Conservation (phyloP, 1,140 invertebrate genomes). For the Stratiolaelaps scimitus region DNA sequence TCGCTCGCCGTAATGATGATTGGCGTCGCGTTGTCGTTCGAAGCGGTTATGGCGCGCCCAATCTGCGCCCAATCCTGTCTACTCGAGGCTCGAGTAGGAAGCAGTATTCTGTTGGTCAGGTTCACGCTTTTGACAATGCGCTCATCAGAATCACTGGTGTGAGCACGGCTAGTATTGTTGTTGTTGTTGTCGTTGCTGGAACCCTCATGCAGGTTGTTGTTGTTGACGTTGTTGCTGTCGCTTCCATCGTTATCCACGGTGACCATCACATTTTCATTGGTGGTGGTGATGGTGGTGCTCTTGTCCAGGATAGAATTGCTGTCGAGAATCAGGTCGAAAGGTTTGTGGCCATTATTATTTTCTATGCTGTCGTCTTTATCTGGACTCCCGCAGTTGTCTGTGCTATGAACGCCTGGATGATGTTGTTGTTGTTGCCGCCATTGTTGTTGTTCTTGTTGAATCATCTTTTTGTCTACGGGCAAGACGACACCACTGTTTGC, state of each 20-base stretch:
- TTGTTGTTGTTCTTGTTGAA: background rate
- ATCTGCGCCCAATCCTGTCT: background rate
- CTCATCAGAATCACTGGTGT: background rate
- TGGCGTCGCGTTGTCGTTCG: background rate
- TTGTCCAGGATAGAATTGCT: background rate
- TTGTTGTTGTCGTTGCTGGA: background rate
- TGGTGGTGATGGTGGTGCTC: background rate
- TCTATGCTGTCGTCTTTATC: background rate
- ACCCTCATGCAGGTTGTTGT: background rate
- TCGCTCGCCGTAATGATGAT: background rate
- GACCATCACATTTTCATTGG: background rate
- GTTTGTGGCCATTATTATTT: background rate
- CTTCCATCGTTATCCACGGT: background rate
- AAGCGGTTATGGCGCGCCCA: background rate
- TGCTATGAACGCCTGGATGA: background rate
- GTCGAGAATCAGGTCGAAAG: background rate
- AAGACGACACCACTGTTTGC: background rate
- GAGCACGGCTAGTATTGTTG: background rate
- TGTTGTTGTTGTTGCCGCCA: background rate
- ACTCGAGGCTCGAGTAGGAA: background rate
- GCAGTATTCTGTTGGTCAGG: constrained; percentile 27
- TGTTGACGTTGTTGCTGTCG: background rate
- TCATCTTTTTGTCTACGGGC: background rate
- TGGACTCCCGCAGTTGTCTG: background rate
- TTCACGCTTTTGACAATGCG: background rate